phyloP scores from a whole-genome alignment of 2,113 vertebrate genomes.

The Thalassoma bifasciatum region DNA sequence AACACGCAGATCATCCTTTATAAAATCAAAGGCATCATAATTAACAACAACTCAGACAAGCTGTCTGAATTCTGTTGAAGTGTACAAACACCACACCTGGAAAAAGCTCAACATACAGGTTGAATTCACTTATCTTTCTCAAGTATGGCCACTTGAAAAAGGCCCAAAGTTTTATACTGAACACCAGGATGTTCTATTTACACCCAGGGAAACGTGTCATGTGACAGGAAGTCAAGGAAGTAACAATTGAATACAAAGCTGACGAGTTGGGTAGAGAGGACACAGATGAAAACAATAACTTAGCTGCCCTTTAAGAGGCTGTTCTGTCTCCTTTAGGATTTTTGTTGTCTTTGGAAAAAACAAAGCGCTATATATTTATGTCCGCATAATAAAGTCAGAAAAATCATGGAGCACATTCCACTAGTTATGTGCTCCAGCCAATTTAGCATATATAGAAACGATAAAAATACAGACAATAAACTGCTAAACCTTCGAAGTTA shows the following conservation, averaged over 20 bases:
- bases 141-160: neutral
- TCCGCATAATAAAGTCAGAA: conserved; percentile 26
- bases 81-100: neutral
- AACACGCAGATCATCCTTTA: neutral
- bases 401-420: neutral
- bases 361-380: conserved; percentile 16
- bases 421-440: neutral
- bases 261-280: conserved; percentile 14
- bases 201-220: conserved; percentile 56
- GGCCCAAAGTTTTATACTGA: conserved; percentile 2
- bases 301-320: conserved; percentile 25
- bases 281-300: conserved; percentile 69
- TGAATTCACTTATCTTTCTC: neutral
- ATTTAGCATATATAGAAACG: neutral
- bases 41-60: neutral
- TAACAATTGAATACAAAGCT: conserved; percentile 56
- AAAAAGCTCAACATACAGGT: neutral
- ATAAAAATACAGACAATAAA: too few species aligned
- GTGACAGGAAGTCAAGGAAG: conserved; percentile 78
- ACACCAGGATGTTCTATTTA: conserved; percentile 43
- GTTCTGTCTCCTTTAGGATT: conserved; percentile 49
- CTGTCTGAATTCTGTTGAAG: neutral
- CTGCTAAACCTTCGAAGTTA: too few species aligned
- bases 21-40: too few species aligned
- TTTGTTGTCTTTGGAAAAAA: conserved; percentile 44